These are phyloP conservation scores for Mesembrinibis cayennensis DNA, from an alignment of 2,113 vertebrate genomes.

Conservation along the genomic window DNA sequence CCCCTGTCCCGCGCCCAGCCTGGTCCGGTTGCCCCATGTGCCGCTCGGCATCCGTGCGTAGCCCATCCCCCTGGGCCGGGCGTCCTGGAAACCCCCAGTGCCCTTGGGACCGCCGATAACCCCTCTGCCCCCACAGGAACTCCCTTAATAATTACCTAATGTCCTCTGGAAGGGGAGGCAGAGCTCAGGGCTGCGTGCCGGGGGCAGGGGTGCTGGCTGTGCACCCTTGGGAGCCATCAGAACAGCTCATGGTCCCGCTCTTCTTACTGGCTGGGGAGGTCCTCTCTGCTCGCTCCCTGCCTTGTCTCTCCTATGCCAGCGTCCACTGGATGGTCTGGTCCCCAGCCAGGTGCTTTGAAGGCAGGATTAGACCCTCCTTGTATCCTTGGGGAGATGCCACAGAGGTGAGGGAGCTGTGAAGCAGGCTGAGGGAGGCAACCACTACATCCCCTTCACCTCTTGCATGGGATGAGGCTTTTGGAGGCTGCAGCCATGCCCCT, in stretches of 20 bases:
- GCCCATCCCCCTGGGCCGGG: constrained; percentile 13
- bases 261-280: background rate
- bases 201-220: background rate
- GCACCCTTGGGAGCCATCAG: background rate
- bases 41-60: fast-evolving
- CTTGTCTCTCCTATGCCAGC: background rate
- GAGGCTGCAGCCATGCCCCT: background rate
- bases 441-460: background rate
- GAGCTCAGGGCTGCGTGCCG: background rate
- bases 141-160: constrained; percentile 70
- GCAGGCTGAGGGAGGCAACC: background rate
- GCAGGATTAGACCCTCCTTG: background rate
- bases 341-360: background rate
- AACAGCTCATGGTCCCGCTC: background rate
- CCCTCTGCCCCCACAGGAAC: constrained; percentile 17
- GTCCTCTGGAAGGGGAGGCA: constrained; percentile 40
- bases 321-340: background rate
- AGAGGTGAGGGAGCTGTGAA: background rate
- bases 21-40: background rate
- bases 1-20: background rate
- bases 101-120: constrained; percentile 58
- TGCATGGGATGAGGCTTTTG: fast-evolving
- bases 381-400: background rate
- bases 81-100: background rate
- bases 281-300: background rate